Percentiles rank a stretch among this genome's conserved stretches.
Evolutionary conservation across 2,888 invertebrate species (phyloP).

Genomic region (Crioceris asparagi): DNA sequence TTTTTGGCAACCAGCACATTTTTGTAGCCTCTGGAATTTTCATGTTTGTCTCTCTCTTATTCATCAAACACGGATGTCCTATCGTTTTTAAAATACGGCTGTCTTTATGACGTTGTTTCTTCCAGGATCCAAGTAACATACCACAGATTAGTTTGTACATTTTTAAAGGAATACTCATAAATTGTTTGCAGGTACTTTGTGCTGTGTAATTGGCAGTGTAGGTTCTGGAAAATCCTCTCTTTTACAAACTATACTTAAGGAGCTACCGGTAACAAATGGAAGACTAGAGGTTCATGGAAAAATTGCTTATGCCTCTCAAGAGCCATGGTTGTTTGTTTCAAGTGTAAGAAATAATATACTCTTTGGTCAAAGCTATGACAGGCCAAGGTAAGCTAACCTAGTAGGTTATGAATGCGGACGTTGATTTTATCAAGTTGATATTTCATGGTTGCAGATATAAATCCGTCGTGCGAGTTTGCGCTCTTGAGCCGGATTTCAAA

Average conservation of each 20-base stretch:
- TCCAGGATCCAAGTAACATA: too few species aligned
- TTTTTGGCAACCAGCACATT: too few species aligned
- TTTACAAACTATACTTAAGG: constrained; percentile 59
- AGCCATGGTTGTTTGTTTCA: constrained; percentile 68
- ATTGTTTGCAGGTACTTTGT: constrained; percentile 21
- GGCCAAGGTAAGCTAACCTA: constrained; percentile 33
- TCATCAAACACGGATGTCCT: too few species aligned
- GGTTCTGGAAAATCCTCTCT: constrained; percentile 64
- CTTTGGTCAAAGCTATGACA: constrained; percentile 57
- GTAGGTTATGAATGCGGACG: background rate
- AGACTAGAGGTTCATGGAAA: constrained; percentile 50
- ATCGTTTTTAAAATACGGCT: too few species aligned
- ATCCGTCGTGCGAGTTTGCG: constrained; percentile 49
- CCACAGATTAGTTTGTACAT: too few species aligned
- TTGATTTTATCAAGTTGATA: background rate
- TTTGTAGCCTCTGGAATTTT: too few species aligned
- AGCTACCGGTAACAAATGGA: constrained; percentile 54
- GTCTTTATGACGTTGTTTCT: too few species aligned
- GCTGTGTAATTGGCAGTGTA: constrained; percentile 48
- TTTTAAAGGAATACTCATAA: too few species aligned
- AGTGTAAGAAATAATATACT: constrained; percentile 70
- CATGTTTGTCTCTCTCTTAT: too few species aligned
- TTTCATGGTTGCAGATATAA: constrained; percentile 21
- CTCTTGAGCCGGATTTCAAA: constrained; percentile 57
- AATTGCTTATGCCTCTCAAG: constrained; percentile 64